Evolutionary conservation across 2,113 vertebrate species (phyloP).

Genomic region (Oxygymnocypris stewartii): DNA sequence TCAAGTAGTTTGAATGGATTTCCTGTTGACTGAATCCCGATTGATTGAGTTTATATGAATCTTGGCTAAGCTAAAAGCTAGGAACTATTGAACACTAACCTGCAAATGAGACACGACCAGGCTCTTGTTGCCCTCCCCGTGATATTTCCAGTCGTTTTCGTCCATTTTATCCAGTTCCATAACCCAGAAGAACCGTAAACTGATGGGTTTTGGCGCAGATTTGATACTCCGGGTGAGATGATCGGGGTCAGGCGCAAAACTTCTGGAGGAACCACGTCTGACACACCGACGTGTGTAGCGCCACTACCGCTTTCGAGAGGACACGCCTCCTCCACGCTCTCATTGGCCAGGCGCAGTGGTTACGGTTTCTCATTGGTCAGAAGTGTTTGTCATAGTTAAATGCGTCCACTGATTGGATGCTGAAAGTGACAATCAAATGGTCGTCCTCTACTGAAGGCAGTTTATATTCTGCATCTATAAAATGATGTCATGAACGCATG

Average conservation of each 20-base stretch:
- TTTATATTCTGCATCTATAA: background rate
- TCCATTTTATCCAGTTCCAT: constrained; percentile 96
- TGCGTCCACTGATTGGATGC: background rate
- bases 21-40: background rate
- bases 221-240: background rate
- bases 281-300: constrained; percentile 40
- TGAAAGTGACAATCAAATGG: constrained; percentile 1
- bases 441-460: background rate
- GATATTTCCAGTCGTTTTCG: constrained; percentile 95
- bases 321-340: constrained; percentile 40
- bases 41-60: constrained; percentile 17
- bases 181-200: constrained; percentile 57
- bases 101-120: constrained; percentile 91
- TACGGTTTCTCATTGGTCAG: constrained; percentile 30
- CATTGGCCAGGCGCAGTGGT: constrained; percentile 27
- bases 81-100: constrained; percentile 71
- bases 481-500: constrained; percentile 23
- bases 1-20: background rate
- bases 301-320: constrained; percentile 34
- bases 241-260: constrained; percentile 36
- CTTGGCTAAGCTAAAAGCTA: constrained; percentile 40
- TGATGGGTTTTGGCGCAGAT: background rate
- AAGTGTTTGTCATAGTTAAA: background rate
- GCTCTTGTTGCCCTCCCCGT: constrained; percentile 97
- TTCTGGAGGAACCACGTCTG: constrained; percentile 22